Percentiles rank a stretch among this genome's conserved stretches.
phyloP scores from a whole-genome alignment of 2,113 vertebrate species.

The Alces alces region DNA sequence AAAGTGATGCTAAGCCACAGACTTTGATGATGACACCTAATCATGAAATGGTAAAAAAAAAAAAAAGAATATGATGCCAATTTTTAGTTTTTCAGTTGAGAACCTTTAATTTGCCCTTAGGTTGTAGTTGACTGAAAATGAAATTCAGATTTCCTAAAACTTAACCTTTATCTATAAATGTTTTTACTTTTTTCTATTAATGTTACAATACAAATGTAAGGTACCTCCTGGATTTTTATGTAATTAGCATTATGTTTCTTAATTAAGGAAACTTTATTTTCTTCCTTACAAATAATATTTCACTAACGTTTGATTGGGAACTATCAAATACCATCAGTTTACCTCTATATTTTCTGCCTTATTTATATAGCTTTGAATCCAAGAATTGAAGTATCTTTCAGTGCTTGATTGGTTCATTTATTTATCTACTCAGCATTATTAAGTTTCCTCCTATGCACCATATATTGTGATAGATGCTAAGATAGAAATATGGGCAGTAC shows the following conservation, averaged over 20 bases:
- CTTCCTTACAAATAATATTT: constrained; percentile 10
- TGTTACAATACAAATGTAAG: neutral
- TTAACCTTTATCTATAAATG: constrained; percentile 4
- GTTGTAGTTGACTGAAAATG: constrained; percentile 7
- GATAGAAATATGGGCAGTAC: neutral
- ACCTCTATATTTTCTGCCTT: neutral
- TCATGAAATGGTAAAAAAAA: neutral
- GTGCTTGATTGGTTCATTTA: neutral
- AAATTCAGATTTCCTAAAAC: constrained; percentile 8
- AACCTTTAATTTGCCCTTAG: constrained; percentile 9
- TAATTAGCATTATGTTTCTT: constrained; percentile 11
- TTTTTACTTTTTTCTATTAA: neutral
- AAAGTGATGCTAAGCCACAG: neutral
- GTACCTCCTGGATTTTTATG: neutral
- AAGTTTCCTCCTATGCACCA: neutral
- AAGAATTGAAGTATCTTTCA: neutral
- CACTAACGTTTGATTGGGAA: neutral
- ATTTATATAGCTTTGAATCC: neutral
- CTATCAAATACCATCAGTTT: neutral
- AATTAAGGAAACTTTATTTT: neutral
- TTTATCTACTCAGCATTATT: neutral
- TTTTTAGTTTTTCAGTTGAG: constrained; percentile 10
- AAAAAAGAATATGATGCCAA: neutral
- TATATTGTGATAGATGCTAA: neutral
- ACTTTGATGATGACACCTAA: neutral